Conservation (phyloP, 2,888 invertebrate genomes). For the Chirona hameri region DNA sequence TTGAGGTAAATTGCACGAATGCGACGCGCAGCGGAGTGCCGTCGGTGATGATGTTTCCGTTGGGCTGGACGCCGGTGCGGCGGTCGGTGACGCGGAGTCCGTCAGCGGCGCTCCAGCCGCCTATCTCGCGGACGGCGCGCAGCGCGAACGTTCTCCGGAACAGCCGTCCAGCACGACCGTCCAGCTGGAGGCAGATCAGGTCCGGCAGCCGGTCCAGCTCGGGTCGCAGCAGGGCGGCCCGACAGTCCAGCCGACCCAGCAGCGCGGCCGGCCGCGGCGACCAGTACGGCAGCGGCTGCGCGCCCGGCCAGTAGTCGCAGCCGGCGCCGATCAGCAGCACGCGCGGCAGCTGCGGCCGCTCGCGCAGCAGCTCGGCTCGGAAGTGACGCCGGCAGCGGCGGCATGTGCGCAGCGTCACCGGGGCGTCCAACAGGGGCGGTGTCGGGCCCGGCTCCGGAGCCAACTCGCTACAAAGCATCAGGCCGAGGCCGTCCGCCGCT, state of each 20-base stretch:
- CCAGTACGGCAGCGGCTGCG: background rate
- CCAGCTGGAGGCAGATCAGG: slow-evolving; percentile 5
- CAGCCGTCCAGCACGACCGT: background rate
- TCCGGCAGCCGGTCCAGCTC: background rate
- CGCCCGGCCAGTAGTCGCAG: slow-evolving; percentile 3
- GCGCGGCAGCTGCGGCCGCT: background rate
- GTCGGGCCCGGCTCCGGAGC: background rate
- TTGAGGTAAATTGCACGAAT: background rate
- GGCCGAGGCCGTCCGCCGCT: no score
- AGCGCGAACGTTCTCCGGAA: slow-evolving; percentile 9
- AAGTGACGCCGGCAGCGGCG: background rate
- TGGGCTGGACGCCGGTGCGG: background rate
- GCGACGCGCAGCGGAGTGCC: background rate
- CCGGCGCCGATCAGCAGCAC: background rate
- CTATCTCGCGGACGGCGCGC: background rate
- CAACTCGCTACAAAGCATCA: no score
- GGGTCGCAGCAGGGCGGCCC: background rate
- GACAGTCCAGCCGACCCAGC: background rate
- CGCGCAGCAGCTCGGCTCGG: background rate
- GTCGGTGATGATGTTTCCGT: slow-evolving; percentile 1
- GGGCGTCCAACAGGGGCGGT: background rate
- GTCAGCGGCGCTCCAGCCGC: background rate
- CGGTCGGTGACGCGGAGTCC: background rate
- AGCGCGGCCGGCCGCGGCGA: background rate
- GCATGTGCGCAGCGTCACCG: background rate